Percentiles rank a stretch among this genome's conserved stretches.
Conservation (phyloP, 2,113 vertebrate species). For the Pollimyrus isidori region DNA sequence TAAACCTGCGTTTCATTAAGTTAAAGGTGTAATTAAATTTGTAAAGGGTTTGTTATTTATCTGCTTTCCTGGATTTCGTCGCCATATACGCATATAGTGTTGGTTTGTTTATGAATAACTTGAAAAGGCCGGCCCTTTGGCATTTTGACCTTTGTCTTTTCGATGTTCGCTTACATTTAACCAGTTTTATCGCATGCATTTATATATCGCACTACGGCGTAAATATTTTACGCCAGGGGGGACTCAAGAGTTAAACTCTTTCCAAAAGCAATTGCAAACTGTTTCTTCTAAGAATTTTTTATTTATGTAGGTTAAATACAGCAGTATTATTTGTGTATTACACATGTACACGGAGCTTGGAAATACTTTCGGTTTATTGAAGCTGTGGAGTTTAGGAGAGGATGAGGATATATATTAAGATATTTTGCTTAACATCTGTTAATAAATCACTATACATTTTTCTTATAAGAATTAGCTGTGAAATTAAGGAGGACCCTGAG, state of each 20-base stretch:
- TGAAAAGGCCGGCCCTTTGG: background rate
- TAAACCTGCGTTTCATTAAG: background rate
- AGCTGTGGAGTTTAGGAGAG: background rate
- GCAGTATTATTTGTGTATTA: background rate
- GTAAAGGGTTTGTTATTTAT: background rate
- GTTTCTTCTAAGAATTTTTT: background rate
- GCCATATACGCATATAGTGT: background rate
- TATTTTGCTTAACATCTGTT: background rate
- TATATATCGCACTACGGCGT: background rate
- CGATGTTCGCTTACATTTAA: background rate
- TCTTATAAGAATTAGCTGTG: background rate
- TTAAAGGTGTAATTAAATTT: background rate
- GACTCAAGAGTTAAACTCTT: background rate
- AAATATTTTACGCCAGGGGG: background rate
- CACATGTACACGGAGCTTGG: background rate
- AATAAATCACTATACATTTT: background rate
- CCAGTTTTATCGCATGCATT: background rate
- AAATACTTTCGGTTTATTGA: background rate
- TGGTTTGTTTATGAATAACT: constrained; percentile 9
- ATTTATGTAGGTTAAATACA: background rate
- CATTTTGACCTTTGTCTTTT: background rate
- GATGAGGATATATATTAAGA: background rate
- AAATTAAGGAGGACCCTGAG: background rate
- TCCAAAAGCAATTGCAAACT: background rate
- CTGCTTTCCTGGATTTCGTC: background rate